Base-by-base conservation (phyloP, 1,140 invertebrate species). In the Eueides isabella region DNA sequence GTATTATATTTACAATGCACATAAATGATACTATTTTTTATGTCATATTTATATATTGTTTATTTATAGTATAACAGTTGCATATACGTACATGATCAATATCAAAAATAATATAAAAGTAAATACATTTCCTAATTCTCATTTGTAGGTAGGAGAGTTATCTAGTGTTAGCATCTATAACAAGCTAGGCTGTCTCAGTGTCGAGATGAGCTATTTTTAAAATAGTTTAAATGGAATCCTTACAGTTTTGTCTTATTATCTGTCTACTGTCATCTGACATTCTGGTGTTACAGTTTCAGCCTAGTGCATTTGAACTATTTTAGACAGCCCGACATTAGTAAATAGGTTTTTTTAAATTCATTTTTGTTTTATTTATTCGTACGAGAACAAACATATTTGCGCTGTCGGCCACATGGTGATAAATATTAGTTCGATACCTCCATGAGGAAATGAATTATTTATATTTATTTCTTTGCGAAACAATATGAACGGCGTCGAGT, bases 1-100 rank as follows among this genome's bases (percentile, higher is more conserved):
- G 71, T 68, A 55, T 55, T 67, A 48, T 55, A 26, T 55, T 55
- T 55, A 55, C 44, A n/a, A 55, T 55, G 44, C 44, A 26, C 44
- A 55, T n/a, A 23, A n/a, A n/a, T n/a, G n/a, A n/a, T n/a, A n/a
- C n/a, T n/a, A n/a, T n/a, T n/a, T n/a, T n/a, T n/a, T n/a, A n/a
- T 16, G 0, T 33, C 7, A 9, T 33, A 33, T 33, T 33, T 11
- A 7, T 5, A 31, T 31, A 31, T 31, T 31, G 9, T 31, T 31
- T 38, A 44, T 44, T 19, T 44, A 7, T 6, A 19, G n/a, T 44
- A 19, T 19, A 44, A 0, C n/a, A 19, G n/a, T n/a, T 31, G 31
- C 31, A 5, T 5, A 5, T 5, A 31, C 7, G 31, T 31, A 31
- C 3, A 31, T 31, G 31, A 5, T 5, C 7, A 31, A 5, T 31